These are phyloP conservation scores for Planococcus citri DNA, from an alignment of 1,140 invertebrate genomes.

Conservation along the genomic window DNA sequence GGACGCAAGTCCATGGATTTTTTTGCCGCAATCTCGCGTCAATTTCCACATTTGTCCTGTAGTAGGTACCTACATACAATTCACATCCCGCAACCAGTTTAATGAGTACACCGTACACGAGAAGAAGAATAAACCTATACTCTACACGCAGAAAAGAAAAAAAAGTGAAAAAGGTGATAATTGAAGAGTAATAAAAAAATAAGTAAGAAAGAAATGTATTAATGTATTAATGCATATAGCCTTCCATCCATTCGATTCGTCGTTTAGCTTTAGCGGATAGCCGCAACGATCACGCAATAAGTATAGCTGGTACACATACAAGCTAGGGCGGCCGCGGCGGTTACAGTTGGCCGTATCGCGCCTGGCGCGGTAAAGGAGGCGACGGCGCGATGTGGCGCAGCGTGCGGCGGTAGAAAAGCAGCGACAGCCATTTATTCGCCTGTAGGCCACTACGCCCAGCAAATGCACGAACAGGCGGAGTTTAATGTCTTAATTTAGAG, in stretches of 20 bases:
- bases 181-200: slow-evolving; percentile 7
- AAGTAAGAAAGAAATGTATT: too few species aligned
- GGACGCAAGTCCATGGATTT: too few species aligned
- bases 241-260: neutral
- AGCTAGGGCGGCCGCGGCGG: too few species aligned
- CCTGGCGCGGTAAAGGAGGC: neutral
- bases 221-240: neutral
- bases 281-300: neutral
- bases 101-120: neutral
- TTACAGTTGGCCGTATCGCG: neutral
- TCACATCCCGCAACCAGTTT: slow-evolving; percentile 6
- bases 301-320: too few species aligned
- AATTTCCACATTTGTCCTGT: neutral
- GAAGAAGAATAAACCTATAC: neutral
- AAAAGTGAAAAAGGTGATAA: slow-evolving; percentile 15
- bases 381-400: neutral
- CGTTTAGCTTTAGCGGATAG: neutral
- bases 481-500: slow-evolving; percentile 21
- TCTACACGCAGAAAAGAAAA: neutral
- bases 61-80: too few species aligned
- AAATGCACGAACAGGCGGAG: slow-evolving; percentile 3
- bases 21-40: neutral
- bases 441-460: slow-evolving; percentile 6
- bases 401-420: neutral
- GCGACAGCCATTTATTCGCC: slow-evolving; percentile 10